phyloP scores from a whole-genome alignment of 2,797 vertebrate genomes.

The Poeciliopsis turneri region DNA sequence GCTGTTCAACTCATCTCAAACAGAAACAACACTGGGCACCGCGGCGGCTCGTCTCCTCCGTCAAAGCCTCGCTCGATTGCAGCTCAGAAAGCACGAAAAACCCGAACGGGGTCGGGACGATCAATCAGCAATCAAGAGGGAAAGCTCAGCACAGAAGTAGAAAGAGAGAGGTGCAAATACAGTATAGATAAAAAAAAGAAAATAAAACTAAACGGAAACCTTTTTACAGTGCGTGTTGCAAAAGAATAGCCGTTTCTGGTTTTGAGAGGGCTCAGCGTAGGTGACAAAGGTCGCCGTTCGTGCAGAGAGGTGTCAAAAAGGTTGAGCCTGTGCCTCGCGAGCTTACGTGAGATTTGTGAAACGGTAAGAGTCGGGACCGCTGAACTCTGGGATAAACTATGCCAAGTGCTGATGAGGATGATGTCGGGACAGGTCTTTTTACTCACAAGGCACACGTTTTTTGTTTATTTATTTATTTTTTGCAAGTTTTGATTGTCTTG shows the following conservation, averaged over 20 bases:
- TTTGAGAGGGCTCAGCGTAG: constrained; percentile 52
- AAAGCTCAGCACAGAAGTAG: constrained; percentile 68
- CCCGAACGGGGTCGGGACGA: constrained; percentile 45
- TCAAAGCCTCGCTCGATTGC: constrained; percentile 64
- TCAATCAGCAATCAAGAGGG: constrained; percentile 67
- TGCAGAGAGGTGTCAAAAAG: constrained; percentile 71
- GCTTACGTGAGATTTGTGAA: constrained; percentile 47
- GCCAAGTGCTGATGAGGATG: constrained; percentile 49
- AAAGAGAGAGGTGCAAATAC: constrained; percentile 70
- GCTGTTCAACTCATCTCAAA: constrained; percentile 49
- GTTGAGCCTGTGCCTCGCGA: constrained; percentile 74
- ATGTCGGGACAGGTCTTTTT: constrained; percentile 63
- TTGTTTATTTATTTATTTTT: constrained; percentile 48
- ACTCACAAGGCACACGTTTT: constrained; percentile 79
- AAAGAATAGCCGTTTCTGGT: constrained; percentile 71
- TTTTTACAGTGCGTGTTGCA: constrained; percentile 76
- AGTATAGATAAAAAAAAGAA: constrained; percentile 53
- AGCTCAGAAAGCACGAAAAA: constrained; percentile 65
- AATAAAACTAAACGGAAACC: constrained; percentile 19
- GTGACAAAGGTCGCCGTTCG: constrained; percentile 48
- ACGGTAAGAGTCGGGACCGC: constrained; percentile 50
- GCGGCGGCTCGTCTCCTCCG: constrained; percentile 68
- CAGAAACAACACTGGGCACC: constrained; percentile 74
- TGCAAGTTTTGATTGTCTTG: constrained; percentile 74
- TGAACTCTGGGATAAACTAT: constrained; percentile 45